These are phyloP conservation scores for Heliconius ismenius DNA, from an alignment of 2,888 invertebrate genomes.

Conservation along the genomic window DNA sequence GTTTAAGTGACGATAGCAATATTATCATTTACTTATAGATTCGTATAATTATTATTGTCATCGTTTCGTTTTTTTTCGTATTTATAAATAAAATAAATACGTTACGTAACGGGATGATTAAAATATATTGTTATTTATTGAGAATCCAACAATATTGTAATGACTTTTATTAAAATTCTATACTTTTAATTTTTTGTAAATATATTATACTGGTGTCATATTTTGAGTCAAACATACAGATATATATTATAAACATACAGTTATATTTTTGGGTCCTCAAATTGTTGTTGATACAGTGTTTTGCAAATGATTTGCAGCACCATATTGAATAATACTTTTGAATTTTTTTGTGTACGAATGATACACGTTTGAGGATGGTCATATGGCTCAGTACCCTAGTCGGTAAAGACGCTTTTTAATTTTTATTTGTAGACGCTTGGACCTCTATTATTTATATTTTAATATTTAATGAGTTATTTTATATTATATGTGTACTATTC, in stretches of 20 bases:
- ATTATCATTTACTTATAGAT: slow-evolving; percentile 27
- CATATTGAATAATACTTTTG: slow-evolving; percentile 29
- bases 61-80: slow-evolving; percentile 6
- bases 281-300: slow-evolving; percentile 32
- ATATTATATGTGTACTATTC: slow-evolving; percentile 70
- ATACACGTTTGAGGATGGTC: slow-evolving; percentile 43
- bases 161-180: not conserved
- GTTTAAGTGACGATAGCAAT: not conserved
- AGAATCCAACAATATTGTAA: slow-evolving; percentile 13
- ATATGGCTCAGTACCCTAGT: slow-evolving; percentile 54
- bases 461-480: slow-evolving; percentile 54
- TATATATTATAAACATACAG: too few species aligned
- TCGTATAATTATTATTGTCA: slow-evolving; percentile 13
- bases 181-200: not conserved
- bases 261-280: slow-evolving; percentile 31
- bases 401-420: slow-evolving; percentile 61
- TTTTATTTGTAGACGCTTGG: slow-evolving; percentile 74
- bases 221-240: not conserved
- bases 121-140: slow-evolving; percentile 11
- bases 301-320: slow-evolving; percentile 20
- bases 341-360: slow-evolving; percentile 40
- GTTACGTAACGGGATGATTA: slow-evolving; percentile 11
- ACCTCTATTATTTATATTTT: slow-evolving; percentile 59
- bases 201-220: not conserved
- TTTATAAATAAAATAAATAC: not conserved